Evolutionary conservation across 2,113 vertebrate genomes (phyloP).

Genomic region (human): GRCh38 chr18:34692501-34693000

Average conservation of each 20-base stretch:
- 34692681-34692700: background rate
- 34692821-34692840: background rate
- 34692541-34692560: background rate
- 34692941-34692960: background rate
- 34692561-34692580: constrained; percentile 48
- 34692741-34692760: background rate
- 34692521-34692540: background rate
- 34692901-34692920: constrained; percentile 41
- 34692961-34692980: background rate
- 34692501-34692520: constrained; percentile 12
- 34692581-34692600: constrained; percentile 43
- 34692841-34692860: constrained; percentile 4
- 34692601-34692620: background rate
- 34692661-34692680: background rate
- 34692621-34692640: constrained; percentile 29
- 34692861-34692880: background rate
- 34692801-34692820: background rate
- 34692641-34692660: constrained; percentile 24
- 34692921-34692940: background rate
- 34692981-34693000: background rate
- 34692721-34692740: background rate
- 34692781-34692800: background rate
- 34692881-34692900: constrained; percentile 1
- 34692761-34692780: background rate
- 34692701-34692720: background rate